phyloP scores from a whole-genome alignment of 2,888 invertebrate species.

The Yponomeuta sedellus region DNA sequence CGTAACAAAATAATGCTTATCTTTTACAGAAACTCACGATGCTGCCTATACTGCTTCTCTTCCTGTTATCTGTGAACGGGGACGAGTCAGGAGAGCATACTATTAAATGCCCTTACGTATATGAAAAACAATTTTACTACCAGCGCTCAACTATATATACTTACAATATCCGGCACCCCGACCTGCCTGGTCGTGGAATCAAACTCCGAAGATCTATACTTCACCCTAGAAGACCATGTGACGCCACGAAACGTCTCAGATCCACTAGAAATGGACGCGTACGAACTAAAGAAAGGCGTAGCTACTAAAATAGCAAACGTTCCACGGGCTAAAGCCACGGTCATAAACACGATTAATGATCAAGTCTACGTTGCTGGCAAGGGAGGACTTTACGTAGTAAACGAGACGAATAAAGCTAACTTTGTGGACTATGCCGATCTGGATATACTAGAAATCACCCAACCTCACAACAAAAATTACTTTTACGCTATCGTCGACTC shows the following conservation, averaged over 20 bases:
- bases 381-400: conserved; percentile 49
- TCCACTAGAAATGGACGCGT: conserved; percentile 68
- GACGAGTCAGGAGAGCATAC: conserved; percentile 26
- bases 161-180: conserved; percentile 61
- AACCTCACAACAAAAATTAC: conserved; percentile 42
- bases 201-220: conserved; percentile 46
- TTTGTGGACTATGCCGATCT: conserved; percentile 54
- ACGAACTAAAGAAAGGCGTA: conserved; percentile 44
- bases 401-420: conserved; percentile 45
- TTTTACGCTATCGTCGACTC: conserved; percentile 54
- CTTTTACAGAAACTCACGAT: conserved; percentile 29
- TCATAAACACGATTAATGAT: conserved; percentile 45
- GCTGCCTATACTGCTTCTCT: conserved; percentile 43
- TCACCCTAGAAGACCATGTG: conserved; percentile 61
- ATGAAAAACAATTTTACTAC: conserved; percentile 36
- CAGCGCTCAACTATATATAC: conserved; percentile 40
- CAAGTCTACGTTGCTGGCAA: conserved; percentile 60
- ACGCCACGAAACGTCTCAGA: conserved; percentile 56
- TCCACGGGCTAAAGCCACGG: conserved; percentile 53
- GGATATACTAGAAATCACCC: conserved; percentile 61
- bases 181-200: conserved; percentile 57
- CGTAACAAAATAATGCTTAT: neutral
- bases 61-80: conserved; percentile 32
- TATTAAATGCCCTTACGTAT: conserved; percentile 39
- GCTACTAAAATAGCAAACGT: conserved; percentile 55